Evolutionary conservation across 2,797 vertebrate species (phyloP).

Genomic region (Propithecus perrieri): DNA sequence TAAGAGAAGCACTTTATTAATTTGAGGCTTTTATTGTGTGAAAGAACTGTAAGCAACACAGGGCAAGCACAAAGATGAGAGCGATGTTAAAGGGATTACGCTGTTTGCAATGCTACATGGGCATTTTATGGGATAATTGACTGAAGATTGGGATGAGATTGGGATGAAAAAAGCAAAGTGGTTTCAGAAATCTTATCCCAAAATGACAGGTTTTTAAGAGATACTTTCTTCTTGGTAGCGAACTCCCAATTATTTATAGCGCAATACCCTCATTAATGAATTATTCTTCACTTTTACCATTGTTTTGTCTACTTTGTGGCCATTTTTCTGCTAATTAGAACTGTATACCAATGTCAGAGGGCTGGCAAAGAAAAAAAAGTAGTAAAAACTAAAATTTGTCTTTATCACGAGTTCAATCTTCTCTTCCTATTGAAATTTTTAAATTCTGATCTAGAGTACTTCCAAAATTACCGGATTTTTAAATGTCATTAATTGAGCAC

Average conservation of each 20-base stretch:
- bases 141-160: neutral
- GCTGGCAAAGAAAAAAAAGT: neutral
- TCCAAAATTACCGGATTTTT: neutral
- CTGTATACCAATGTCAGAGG: neutral
- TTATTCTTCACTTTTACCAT: neutral
- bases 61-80: neutral
- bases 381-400: neutral
- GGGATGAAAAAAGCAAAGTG: neutral
- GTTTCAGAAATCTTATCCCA: neutral
- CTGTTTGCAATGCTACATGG: neutral
- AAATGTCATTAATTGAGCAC: neutral
- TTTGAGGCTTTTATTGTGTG: conserved; percentile 34
- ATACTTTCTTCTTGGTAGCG: neutral
- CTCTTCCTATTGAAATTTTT: neutral
- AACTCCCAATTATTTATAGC: neutral
- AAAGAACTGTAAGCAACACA: conserved; percentile 1
- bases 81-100: neutral
- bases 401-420: neutral
- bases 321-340: neutral
- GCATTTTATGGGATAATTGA: conserved; percentile 9
- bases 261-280: neutral
- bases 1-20: conserved; percentile 45
- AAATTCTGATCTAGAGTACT: conserved; percentile 16
- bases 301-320: neutral
- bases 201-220: conserved; percentile 33